A percentile compares a stretch with the other conserved stretches of the same genome.
These are phyloP conservation scores for Saxidomus purpurata DNA, from an alignment of 1,140 invertebrate species.

Conservation along the genomic window DNA sequence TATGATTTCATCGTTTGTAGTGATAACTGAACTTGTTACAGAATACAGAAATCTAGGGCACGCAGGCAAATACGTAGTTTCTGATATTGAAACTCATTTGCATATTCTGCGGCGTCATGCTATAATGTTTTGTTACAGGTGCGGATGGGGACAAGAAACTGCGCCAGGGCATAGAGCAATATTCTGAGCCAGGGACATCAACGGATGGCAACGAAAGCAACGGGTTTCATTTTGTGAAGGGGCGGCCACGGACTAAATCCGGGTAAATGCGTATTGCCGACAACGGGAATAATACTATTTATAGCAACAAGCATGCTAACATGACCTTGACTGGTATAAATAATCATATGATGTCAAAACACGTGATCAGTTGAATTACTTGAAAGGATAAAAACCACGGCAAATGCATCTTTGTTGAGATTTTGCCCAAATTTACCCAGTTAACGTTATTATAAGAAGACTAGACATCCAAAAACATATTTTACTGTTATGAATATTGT, in stretches of 20 bases:
- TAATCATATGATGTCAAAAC: slow-evolving; percentile 58
- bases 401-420: too few species aligned
- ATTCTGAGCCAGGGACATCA: slow-evolving; percentile 35
- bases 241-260: slow-evolving; percentile 39
- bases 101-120: slow-evolving; percentile 69
- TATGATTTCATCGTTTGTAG: too few species aligned
- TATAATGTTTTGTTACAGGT: background rate
- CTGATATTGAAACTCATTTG: slow-evolving; percentile 67
- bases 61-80: background rate
- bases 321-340: slow-evolving; percentile 60
- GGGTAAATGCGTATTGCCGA: slow-evolving; percentile 45
- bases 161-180: background rate
- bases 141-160: slow-evolving; percentile 1
- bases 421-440: too few species aligned
- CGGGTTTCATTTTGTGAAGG: slow-evolving; percentile 14
- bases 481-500: too few species aligned
- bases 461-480: too few species aligned
- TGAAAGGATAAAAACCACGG: too few species aligned
- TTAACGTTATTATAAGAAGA: too few species aligned
- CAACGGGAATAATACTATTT: slow-evolving; percentile 12
- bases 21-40: background rate
- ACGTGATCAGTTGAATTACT: slow-evolving; percentile 31
- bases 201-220: slow-evolving; percentile 16
- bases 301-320: slow-evolving; percentile 69
- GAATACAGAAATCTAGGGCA: slow-evolving; percentile 1